Percentiles rank a stretch among this genome's conserved stretches.
Conservation (phyloP, 1,140 invertebrate genomes). For the Bradynema listronoti region DNA sequence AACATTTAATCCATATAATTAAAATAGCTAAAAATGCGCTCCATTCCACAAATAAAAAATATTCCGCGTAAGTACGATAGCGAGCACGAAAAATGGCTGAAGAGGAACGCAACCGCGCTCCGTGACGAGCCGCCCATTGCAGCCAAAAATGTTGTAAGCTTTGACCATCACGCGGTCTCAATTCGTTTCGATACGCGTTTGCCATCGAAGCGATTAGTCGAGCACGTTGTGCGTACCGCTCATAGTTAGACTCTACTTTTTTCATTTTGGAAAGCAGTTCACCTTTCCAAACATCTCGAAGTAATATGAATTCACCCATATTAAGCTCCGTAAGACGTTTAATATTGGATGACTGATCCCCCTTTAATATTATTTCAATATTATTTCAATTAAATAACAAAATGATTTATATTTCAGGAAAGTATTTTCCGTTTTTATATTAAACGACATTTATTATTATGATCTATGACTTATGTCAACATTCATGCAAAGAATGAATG, state of each 20-base stretch:
- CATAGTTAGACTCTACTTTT: slow-evolving; percentile 26
- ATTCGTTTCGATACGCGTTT: slow-evolving; percentile 22
- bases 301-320: slow-evolving; percentile 25
- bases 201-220: slow-evolving; percentile 30
- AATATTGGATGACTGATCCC: slow-evolving; percentile 45
- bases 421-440: neutral
- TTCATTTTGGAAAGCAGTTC: slow-evolving; percentile 16
- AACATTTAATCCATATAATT: too few species aligned
- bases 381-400: too few species aligned
- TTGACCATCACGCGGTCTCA: slow-evolving; percentile 5
- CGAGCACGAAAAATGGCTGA: too few species aligned
- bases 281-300: slow-evolving; percentile 21
- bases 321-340: slow-evolving; percentile 36
- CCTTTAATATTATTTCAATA: too few species aligned
- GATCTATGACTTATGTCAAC: too few species aligned
- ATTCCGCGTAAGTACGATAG: too few species aligned
- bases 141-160: slow-evolving; percentile 39
- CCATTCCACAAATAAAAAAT: too few species aligned
- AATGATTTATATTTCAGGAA: slow-evolving; percentile 1
- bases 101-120: too few species aligned
- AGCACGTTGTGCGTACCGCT: slow-evolving; percentile 23
- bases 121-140: slow-evolving; percentile 33
- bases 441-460: too few species aligned
- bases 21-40: too few species aligned
- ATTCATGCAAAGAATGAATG: too few species aligned